Base-by-base conservation (phyloP, 2,888 invertebrate genomes). In the Callosobruchus maculatus region DNA sequence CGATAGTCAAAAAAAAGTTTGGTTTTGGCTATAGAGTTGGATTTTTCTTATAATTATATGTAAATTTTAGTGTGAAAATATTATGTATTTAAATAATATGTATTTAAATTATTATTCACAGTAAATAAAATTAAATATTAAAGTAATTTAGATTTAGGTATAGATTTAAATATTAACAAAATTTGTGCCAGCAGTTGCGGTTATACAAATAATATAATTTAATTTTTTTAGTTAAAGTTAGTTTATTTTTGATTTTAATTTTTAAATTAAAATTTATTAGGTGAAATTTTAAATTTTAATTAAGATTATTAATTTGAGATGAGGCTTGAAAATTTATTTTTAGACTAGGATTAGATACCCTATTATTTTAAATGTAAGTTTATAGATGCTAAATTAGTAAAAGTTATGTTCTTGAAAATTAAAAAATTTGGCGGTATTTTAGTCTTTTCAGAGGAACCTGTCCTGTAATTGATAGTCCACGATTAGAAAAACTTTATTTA, bases 161-260 rank as follows among this genome's bases (percentile, higher is more conserved):
- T 89, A 88, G 87, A 87, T 82, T 82, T 83, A 86, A 90, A 88
- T 89, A 89, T 88, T 89, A 88, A 90, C 89, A 85, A 90, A 91
- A 88, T 89, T 90, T 90, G 91, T 91, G 91, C 91, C 91, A 92
- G 91, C 91, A 91, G 89, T 91, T 91, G 91, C 91, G 91, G 89
- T 91, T 91, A 92, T 82, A 90, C 91, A 90, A 88, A 88, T 88
- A 83, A 89, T 89, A 85, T 78, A 87, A 77, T 67, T 78, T 80
- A 74, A 88, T 78, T 73, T 71, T 30, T 68, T 71, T 75, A 85
- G 85, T 85, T n/a, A n/a, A n/a, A n/a, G n/a, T n/a, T n/a, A n/a
- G n/a, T n/a, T n/a, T n/a, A n/a, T n/a, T n/a, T n/a, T n/a, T n/a
- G n/a, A n/a, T n/a, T n/a, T n/a, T n/a, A n/a, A n/a, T n/a, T n/a